phyloP scores from a whole-genome alignment of 2,797 vertebrate species.

The Amblyraja radiata region DNA sequence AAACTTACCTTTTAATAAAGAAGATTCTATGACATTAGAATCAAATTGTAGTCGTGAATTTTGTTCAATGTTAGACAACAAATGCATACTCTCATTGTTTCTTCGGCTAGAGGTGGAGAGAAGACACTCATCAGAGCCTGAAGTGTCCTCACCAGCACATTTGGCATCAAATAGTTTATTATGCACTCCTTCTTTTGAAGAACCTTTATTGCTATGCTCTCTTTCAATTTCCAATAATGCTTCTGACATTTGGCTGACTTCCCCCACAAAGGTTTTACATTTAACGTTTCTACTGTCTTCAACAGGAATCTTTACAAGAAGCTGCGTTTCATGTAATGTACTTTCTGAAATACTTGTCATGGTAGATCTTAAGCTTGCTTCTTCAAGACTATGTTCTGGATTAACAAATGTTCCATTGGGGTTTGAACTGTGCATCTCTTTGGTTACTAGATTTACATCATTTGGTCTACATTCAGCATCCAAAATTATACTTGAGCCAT shows the following conservation, averaged over 20 bases:
- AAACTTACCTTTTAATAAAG: conserved; percentile 4
- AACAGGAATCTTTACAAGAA: neutral
- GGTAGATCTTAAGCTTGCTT: neutral
- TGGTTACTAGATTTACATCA: neutral
- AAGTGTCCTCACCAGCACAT: neutral
- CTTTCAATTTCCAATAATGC: neutral
- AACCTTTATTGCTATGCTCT: neutral
- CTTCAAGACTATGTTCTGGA: neutral
- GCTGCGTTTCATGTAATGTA: neutral
- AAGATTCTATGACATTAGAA: neutral
- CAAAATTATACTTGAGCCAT: neutral
- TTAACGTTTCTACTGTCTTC: neutral
- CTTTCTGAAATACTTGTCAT: neutral
- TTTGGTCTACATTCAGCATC: neutral
- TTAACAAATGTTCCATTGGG: neutral
- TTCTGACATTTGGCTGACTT: neutral
- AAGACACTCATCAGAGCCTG: neutral
- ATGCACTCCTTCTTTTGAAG: neutral
- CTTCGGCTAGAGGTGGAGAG: neutral
- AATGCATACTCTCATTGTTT: neutral
- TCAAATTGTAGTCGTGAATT: neutral
- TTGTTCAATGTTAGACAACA: neutral
- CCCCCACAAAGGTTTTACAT: neutral
- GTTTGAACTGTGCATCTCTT: neutral
- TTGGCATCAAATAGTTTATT: neutral